Conservation (phyloP, 2,888 invertebrate species). For the Quadriops clusia region DNA sequence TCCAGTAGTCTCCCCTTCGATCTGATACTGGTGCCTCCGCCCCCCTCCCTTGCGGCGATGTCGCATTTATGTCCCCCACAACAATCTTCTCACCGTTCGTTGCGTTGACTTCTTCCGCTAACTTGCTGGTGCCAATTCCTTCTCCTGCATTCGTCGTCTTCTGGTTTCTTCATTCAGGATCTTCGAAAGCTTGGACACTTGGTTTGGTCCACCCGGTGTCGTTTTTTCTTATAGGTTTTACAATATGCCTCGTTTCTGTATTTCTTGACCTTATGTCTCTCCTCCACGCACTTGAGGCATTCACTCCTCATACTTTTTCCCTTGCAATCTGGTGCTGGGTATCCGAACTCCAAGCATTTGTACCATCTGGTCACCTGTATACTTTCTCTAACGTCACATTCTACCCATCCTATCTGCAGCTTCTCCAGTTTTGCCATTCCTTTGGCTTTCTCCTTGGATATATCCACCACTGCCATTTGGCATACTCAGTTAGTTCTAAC, state of each 20-base stretch:
- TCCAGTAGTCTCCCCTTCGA: constrained; percentile 10
- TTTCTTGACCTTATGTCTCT: too few species aligned
- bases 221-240: too few species aligned
- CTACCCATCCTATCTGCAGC: constrained; percentile 3
- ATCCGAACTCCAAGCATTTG: neutral
- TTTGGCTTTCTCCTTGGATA: neutral
- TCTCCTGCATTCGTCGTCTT: too few species aligned
- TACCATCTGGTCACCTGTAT: neutral
- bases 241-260: too few species aligned
- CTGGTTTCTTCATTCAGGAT: too few species aligned
- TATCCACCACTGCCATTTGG: constrained; percentile 1
- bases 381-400: neutral
- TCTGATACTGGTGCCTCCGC: constrained; percentile 7
- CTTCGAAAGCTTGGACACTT: too few species aligned
- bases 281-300: too few species aligned
- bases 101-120: constrained; percentile 1
- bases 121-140: neutral
- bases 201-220: too few species aligned
- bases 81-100: neutral
- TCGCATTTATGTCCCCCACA: constrained; percentile 9
- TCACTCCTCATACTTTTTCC: too few species aligned
- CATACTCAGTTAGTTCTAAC: too few species aligned
- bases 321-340: neutral
- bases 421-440: neutral
- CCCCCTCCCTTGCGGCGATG: constrained; percentile 12